Conservation (phyloP, 1,140 invertebrate species). For the Metopolophium dirhodum region DNA sequence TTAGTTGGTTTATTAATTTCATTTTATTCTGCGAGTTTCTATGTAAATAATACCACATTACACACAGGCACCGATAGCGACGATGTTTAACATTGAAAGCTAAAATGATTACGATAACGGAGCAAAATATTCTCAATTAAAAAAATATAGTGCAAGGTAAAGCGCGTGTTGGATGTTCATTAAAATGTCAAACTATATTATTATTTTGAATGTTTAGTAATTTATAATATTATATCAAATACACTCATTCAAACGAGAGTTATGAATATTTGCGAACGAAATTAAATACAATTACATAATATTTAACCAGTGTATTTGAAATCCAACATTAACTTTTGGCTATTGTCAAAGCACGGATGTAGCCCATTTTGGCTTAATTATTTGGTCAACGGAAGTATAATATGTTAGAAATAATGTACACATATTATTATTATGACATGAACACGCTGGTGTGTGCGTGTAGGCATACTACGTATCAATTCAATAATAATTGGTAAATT, state of each 20-base stretch:
- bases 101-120: background rate
- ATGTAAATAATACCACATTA: background rate
- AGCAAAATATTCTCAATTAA: background rate
- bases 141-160: background rate
- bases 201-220: background rate
- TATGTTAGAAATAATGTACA: background rate
- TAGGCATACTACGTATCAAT: background rate
- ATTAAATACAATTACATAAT: background rate
- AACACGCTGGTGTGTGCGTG: background rate
- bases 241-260: background rate
- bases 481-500: background rate
- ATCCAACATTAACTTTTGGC: background rate
- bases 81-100: background rate
- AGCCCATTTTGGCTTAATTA: background rate
- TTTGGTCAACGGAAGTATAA: background rate
- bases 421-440: background rate
- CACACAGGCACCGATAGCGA: background rate
- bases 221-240: background rate
- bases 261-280: background rate
- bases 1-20: conserved; percentile 2
- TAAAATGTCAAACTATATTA: background rate
- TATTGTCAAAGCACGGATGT: background rate
- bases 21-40: background rate
- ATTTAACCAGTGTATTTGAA: background rate
- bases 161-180: background rate